A percentile compares a stretch with the other conserved stretches of the same genome.
Evolutionary conservation across 2,888 invertebrate species (phyloP).

Genomic region (Rhingia rostrata): DNA sequence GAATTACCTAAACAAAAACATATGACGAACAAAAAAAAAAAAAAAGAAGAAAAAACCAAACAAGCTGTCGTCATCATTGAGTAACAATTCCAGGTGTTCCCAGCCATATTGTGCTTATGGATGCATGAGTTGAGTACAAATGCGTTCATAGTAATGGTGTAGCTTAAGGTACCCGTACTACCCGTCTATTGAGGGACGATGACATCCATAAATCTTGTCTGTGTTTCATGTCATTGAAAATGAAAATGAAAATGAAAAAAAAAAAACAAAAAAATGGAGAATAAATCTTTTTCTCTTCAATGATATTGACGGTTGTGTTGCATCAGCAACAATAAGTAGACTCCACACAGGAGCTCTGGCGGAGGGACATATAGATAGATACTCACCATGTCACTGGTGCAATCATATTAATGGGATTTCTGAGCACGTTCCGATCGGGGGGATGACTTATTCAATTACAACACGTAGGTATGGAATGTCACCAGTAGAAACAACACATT

Average conservation of each 20-base stretch:
- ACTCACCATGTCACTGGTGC: conserved; percentile 31
- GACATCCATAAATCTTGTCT: conserved; percentile 41
- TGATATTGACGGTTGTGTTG: conserved; percentile 28
- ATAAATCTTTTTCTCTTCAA: conserved; percentile 25
- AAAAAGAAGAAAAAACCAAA: conserved; percentile 1
- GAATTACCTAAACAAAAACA: background rate
- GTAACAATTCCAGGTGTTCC: conserved; percentile 54
- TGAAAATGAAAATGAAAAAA: too few relatives aligned
- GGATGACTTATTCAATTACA: conserved; percentile 14
- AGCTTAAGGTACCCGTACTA: background rate
- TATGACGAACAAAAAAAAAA: background rate
- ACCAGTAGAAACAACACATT: background rate
- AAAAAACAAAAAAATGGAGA: background rate
- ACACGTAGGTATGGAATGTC: conserved; percentile 1
- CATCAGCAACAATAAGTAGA: conserved; percentile 3
- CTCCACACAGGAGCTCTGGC: background rate
- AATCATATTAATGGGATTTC: conserved; percentile 36
- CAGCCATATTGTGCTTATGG: conserved; percentile 44
- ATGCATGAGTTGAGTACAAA: conserved; percentile 21
- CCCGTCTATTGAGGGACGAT: background rate
- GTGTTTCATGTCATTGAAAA: conserved; percentile 3
- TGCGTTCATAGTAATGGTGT: conserved; percentile 1
- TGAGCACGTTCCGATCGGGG: conserved; percentile 44
- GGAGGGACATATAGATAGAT: conserved; percentile 9
- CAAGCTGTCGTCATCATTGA: conserved; percentile 37